Base-by-base conservation (phyloP, 2,888 invertebrate species). In the Mesochorus sp. region DNA sequence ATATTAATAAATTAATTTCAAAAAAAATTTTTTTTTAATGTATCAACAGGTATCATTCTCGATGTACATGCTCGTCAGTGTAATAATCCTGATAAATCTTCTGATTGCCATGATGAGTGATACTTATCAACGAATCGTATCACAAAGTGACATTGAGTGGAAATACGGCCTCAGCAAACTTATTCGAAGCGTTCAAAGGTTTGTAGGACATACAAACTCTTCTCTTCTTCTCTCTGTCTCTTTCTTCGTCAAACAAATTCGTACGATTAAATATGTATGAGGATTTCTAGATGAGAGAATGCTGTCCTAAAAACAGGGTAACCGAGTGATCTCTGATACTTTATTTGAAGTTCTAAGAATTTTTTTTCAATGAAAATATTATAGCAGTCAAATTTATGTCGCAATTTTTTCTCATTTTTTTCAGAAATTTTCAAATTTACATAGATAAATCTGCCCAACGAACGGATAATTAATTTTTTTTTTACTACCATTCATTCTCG, bases 31-130 rank as follows among this genome's bases (percentile, higher is more conserved):
- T n/a, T 28, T 14, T 47, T 4, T 10, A 26, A 61, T 8, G 34
- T 59, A 14, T 66, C 8, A 44, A 14, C 74, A 91, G 91, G 82
- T 96, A 88, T 95, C 96, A 83, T 96, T 96, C 92, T 96, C 96
- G 85, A 95, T 98, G 89, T 99, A 99, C 93, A 97, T 99, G 97
- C 94, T 99, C 95, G 98, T 99, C 90, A 98, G 98, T 82, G 97
- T 99, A 87, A 97, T 99, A 91, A 99, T 99, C 87, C 94, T 99
- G 87, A 99, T 99, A 93, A 99, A 99, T 93, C 94, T 99, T 87
- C 95, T 99, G 91, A 99, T 99, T 94, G 99, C 99, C 93, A 99
- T 99, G 99, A 99, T 99, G 99, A 98, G 98, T 89, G 99, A 99
- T 93, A 99, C 99, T 76, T 99, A 99, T 92, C 99, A 99, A 92